Percentiles rank a stretch among this genome's conserved stretches.
Conservation (phyloP, 2,113 vertebrate species). For the Stigmatopora nigra region DNA sequence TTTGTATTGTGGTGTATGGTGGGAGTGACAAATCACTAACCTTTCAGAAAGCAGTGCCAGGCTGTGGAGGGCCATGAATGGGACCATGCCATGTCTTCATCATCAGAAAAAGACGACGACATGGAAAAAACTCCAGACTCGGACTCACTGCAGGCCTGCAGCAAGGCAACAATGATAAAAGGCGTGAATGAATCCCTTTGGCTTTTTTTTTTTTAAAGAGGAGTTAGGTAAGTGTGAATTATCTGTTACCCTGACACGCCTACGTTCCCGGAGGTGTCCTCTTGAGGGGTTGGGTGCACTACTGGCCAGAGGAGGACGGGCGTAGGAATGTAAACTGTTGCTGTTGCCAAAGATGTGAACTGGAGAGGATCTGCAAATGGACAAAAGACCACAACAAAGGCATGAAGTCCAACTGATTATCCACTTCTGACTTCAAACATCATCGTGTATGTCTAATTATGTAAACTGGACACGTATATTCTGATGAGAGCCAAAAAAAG, state of each 20-base stretch:
- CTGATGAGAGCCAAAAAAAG: neutral
- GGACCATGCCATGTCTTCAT: slow-evolving; percentile 98
- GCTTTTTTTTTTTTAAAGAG: neutral
- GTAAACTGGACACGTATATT: neutral
- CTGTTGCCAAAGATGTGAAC: slow-evolving; percentile 96
- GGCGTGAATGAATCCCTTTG: neutral
- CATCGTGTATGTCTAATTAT: neutral
- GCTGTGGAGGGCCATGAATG: slow-evolving; percentile 94
- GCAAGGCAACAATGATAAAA: neutral
- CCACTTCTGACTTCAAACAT: neutral
- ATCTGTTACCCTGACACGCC: slow-evolving; percentile 66
- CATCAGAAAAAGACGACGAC: slow-evolving; percentile 96
- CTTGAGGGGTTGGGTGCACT: slow-evolving; percentile 74
- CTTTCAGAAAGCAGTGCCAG: slow-evolving; percentile 98
- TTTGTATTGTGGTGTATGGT: no score
- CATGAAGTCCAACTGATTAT: neutral
- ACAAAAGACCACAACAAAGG: slow-evolving; percentile 10
- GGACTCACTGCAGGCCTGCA: slow-evolving; percentile 87
- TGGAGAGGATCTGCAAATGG: slow-evolving; percentile 84
- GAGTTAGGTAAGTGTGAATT: neutral
- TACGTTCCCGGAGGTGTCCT: slow-evolving; percentile 81
- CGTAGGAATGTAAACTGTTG: slow-evolving; percentile 99
- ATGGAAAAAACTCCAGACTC: slow-evolving; percentile 95
- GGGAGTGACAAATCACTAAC: slow-evolving; percentile 53
- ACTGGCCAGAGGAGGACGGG: slow-evolving; percentile 86